These are phyloP conservation scores for Apamea monoglypha DNA, from an alignment of 2,888 invertebrate genomes.

Conservation along the genomic window DNA sequence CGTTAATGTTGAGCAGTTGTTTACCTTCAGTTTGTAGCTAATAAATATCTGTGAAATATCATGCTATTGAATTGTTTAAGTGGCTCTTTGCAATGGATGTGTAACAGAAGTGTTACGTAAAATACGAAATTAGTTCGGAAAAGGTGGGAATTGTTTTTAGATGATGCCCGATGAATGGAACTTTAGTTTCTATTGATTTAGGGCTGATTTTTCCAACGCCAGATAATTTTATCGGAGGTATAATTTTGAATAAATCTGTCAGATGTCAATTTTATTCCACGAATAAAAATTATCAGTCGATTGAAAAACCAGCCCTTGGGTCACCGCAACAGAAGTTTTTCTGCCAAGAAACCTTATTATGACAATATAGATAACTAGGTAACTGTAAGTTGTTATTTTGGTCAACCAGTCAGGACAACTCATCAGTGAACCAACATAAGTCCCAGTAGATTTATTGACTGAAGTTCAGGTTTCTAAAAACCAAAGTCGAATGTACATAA, in stretches of 20 bases:
- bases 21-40: constrained; percentile 37
- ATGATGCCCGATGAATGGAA: not conserved
- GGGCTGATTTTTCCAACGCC: too few relatives aligned
- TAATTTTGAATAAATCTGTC: too few relatives aligned
- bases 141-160: not conserved
- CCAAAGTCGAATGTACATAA: constrained; percentile 22
- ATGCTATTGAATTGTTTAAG: constrained; percentile 37
- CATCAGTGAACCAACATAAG: not conserved
- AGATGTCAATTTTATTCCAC: too few relatives aligned
- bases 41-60: constrained; percentile 33
- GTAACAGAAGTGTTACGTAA: not conserved
- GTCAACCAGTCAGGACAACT: not conserved
- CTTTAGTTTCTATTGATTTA: too few relatives aligned
- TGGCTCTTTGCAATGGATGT: constrained; percentile 18
- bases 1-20: constrained; percentile 39
- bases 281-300: too few relatives aligned
- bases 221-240: too few relatives aligned
- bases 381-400: not conserved
- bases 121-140: not conserved
- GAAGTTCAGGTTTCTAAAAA: constrained; percentile 1
- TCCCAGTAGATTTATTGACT: not conserved
- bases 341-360: not conserved
- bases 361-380: not conserved
- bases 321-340: not conserved
- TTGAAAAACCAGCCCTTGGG: too few relatives aligned